phyloP scores from a whole-genome alignment of 2,888 invertebrate genomes.

The Diogma glabrata region DNA sequence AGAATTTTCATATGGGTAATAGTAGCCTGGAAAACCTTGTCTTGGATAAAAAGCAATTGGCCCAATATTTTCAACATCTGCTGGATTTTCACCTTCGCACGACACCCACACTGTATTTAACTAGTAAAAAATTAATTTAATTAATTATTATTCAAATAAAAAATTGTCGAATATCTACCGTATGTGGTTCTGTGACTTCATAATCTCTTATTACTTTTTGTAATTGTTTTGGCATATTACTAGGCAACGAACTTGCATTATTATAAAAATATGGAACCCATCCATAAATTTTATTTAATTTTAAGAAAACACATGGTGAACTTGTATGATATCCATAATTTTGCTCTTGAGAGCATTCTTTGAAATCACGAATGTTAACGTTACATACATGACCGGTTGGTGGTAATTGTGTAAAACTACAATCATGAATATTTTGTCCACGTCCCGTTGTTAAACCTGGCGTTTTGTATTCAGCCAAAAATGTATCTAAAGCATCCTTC shows the following conservation, averaged over 20 bases:
- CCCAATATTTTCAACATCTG: slow-evolving; percentile 85
- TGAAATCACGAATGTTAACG: slow-evolving; percentile 71
- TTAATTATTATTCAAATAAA: slow-evolving; percentile 1
- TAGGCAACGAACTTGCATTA: slow-evolving; percentile 53
- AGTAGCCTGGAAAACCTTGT: slow-evolving; percentile 78
- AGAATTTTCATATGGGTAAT: slow-evolving; percentile 78
- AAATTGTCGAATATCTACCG: slow-evolving; percentile 22
- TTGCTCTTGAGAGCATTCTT: slow-evolving; percentile 71
- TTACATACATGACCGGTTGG: slow-evolving; percentile 71
- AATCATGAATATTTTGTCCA: slow-evolving; percentile 63
- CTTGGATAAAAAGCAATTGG: slow-evolving; percentile 68
- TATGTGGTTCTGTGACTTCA: slow-evolving; percentile 36
- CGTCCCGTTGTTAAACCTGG: slow-evolving; percentile 59
- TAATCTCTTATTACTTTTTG: slow-evolving; percentile 51
- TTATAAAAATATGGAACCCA: slow-evolving; percentile 81
- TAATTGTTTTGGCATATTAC: slow-evolving; percentile 60
- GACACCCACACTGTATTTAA: slow-evolving; percentile 81
- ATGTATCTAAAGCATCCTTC: slow-evolving; percentile 61
- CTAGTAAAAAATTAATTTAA: slow-evolving; percentile 33
- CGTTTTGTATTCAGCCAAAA: slow-evolving; percentile 63
- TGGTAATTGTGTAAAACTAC: slow-evolving; percentile 59
- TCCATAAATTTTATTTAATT: slow-evolving; percentile 88
- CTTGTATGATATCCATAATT: slow-evolving; percentile 84
- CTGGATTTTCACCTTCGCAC: slow-evolving; percentile 88
- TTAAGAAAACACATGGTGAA: slow-evolving; percentile 87